Evolutionary conservation across 2,113 vertebrate genomes (phyloP).

Genomic region (Atlantisia rogersi): DNA sequence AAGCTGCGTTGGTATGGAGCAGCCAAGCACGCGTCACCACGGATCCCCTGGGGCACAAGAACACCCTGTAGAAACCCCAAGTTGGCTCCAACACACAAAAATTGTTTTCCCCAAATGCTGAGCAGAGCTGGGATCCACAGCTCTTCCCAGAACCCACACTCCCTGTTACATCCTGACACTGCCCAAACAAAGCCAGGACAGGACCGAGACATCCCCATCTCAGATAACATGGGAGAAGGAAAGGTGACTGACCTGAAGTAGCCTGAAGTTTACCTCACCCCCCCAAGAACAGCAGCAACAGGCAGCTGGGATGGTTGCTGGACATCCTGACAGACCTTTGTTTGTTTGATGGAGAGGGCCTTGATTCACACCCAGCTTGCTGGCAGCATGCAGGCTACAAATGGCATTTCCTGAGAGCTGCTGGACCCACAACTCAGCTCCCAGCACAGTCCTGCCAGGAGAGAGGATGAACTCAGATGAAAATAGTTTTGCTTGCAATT

Average conservation of each 20-base stretch:
- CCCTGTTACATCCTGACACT: background rate
- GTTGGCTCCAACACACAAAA: background rate
- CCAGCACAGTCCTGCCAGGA: background rate
- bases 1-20: background rate
- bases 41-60: background rate
- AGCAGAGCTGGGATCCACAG: background rate
- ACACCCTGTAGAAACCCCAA: background rate
- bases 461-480: background rate
- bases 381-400: background rate
- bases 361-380: fast-evolving
- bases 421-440: background rate
- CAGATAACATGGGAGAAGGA: background rate
- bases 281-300: background rate
- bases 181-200: background rate
- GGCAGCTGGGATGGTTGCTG: background rate
- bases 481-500: background rate
- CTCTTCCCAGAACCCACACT: slow-evolving; percentile 2
- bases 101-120: background rate
- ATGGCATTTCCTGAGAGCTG: background rate
- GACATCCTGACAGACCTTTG: background rate
- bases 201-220: background rate
- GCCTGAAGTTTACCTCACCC: background rate
- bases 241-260: background rate
- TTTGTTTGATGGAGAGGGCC: background rate
- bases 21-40: background rate